Conservation (phyloP, 2,113 vertebrate species). For the Gobius niger region DNA sequence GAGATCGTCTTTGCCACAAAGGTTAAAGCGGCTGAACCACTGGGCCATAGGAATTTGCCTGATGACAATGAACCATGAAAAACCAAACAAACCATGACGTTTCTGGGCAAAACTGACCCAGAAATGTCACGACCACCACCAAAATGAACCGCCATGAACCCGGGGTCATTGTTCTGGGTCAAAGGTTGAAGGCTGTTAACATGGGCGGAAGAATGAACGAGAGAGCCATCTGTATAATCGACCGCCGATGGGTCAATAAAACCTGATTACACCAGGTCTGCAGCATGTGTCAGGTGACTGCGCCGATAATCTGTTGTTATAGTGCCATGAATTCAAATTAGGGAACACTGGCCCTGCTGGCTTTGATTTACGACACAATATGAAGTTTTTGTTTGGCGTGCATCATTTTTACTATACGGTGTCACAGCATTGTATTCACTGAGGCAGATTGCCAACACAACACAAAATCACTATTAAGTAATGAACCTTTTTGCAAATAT, state of each 20-base stretch:
- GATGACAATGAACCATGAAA: background rate
- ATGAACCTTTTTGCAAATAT: no score
- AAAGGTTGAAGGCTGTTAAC: slow-evolving; percentile 34
- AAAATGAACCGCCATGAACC: slow-evolving; percentile 18
- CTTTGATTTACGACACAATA: background rate
- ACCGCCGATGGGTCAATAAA: slow-evolving; percentile 17
- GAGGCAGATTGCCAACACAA: no score
- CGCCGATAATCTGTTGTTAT: background rate
- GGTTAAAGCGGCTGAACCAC: background rate
- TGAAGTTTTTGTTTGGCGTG: no score
- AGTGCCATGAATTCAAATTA: background rate
- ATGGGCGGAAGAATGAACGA: slow-evolving; percentile 1
- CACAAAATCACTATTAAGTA: no score
- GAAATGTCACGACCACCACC: background rate
- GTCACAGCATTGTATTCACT: no score
- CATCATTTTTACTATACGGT: no score
- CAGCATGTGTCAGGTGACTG: slow-evolving; percentile 14
- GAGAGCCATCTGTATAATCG: slow-evolving; percentile 17
- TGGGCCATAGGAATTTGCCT: background rate
- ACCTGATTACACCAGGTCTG: slow-evolving; percentile 32
- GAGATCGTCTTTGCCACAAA: no score
- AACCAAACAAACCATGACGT: background rate
- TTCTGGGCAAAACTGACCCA: background rate
- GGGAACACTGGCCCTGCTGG: background rate
- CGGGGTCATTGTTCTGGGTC: slow-evolving; percentile 2